These are phyloP conservation scores for Neostethus bicornis DNA, from an alignment of 2,797 vertebrate species.

Conservation along the genomic window DNA sequence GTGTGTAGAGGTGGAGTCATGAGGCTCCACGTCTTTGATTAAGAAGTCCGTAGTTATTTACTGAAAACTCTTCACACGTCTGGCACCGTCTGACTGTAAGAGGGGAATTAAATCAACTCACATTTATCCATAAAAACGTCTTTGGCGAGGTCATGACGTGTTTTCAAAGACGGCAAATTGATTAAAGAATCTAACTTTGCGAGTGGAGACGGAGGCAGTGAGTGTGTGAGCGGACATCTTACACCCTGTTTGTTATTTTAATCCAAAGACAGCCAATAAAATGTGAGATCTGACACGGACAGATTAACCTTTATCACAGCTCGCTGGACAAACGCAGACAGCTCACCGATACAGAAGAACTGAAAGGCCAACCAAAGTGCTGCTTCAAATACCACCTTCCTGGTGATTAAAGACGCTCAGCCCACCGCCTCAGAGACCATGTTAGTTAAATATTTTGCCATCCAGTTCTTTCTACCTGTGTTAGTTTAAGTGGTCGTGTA, in stretches of 20 bases:
- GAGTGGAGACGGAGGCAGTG: conserved; percentile 3
- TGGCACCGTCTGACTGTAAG: conserved; percentile 46
- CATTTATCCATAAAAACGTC: conserved; percentile 33
- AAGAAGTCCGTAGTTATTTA: conserved; percentile 77
- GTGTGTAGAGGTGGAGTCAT: conserved; percentile 64
- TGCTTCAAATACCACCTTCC: conserved; percentile 68
- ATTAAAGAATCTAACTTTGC: conserved; percentile 6
- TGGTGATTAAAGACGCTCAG: conserved; percentile 64
- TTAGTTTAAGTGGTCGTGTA: conserved; percentile 56
- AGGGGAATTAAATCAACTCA: conserved; percentile 30
- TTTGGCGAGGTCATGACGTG: conserved; percentile 13
- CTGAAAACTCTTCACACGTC: conserved; percentile 59
- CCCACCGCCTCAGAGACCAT: conserved; percentile 63
- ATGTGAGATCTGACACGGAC: conserved; percentile 64
- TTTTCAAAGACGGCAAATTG: conserved; percentile 28
- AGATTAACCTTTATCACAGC: conserved; percentile 77
- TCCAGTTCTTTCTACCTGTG: conserved; percentile 54
- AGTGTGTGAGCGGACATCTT: conserved; percentile 17
- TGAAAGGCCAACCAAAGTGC: conserved; percentile 71
- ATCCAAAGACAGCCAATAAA: conserved; percentile 64
- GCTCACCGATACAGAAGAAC: conserved; percentile 67
- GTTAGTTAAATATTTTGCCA: conserved; percentile 71
- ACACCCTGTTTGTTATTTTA: conserved; percentile 66
- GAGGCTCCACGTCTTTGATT: conserved; percentile 68
- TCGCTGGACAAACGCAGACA: conserved; percentile 63